Conservation (phyloP, 2,888 invertebrate species). For the Pseudococcus longispinus region DNA sequence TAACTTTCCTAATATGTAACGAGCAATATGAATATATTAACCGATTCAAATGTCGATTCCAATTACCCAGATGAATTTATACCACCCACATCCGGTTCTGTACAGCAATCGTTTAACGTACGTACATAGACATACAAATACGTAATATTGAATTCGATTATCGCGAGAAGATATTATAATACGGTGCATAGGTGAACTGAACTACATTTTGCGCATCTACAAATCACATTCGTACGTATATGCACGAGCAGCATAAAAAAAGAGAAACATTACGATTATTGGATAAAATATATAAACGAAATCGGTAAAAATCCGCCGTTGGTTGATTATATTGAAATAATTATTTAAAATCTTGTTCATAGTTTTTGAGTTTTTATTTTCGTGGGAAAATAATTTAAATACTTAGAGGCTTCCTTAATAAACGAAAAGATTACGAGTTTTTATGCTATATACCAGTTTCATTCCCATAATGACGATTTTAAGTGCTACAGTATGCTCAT, state of each 20-base stretch:
- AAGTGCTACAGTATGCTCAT: slow-evolving; percentile 32
- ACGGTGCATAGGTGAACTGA: background rate
- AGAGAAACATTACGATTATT: background rate
- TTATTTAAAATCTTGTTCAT: slow-evolving; percentile 42
- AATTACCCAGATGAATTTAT: slow-evolving; percentile 33
- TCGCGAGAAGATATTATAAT: background rate
- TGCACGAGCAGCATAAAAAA: background rate
- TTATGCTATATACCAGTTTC: slow-evolving; percentile 48
- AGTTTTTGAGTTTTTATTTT: slow-evolving; percentile 34
- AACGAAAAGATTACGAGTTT: slow-evolving; percentile 49
- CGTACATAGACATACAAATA: background rate
- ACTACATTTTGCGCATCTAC: background rate
- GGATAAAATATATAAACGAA: background rate
- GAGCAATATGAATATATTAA: slow-evolving; percentile 35
- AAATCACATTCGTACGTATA: background rate
- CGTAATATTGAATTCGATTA: background rate
- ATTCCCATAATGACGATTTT: slow-evolving; percentile 54
- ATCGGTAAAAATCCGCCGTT: background rate
- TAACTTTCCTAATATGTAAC: slow-evolving; percentile 21
- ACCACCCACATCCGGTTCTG: slow-evolving; percentile 42
- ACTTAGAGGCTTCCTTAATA: slow-evolving; percentile 51
- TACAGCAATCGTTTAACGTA: background rate
- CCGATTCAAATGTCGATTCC: slow-evolving; percentile 12
- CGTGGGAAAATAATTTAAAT: slow-evolving; percentile 52
- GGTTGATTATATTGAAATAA: slow-evolving; percentile 35